Evolutionary conservation across 23 tunicate genomes (phyloP), one percentile per base, ranked within the genome.

Genomic region (Pegea sp.): DNA sequence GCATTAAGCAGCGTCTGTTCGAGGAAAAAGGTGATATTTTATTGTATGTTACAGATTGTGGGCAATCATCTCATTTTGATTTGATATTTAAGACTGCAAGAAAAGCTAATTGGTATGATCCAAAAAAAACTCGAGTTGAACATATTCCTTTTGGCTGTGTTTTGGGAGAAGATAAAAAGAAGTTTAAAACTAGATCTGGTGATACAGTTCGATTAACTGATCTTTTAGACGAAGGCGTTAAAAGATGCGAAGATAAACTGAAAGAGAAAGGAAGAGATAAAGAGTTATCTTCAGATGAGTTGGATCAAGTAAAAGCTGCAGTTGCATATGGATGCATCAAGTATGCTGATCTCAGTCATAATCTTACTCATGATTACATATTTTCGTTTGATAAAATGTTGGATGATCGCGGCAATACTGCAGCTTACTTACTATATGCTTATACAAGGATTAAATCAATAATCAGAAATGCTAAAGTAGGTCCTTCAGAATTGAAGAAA

Each of bases 291-390:
- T 25, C 54, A 27, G 73, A 87, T 19, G 97, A 87, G 38, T 44
- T 87, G 28, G 38, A 62, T 33, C 79, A 77, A 18, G 97, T 88
- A 13, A 54, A 78, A 62, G 80, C 64, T 33, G 69, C 97, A 5
- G 97, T 87, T 7, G 88, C 97, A 1, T 87, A 87, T 61, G 97
- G 97, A 3, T 87, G 97, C 55, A 59, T 87, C 25, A 87, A 87
- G 29, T 87, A 87, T 60, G 97, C 97, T 3, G 97, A 87, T 60
- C 69, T 87, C 3, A 58, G 64, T 16, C 86, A 76, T 61, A 87
- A 60, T 30, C 26, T 75, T 22, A 68, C 64, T 57, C 76, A 87
- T 57, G 97, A 87, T 49, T 87, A 87, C 44, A 72, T 87, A 29
- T 87, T 87, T 53, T 74, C 87, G 6, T 87, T 75, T 34, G 96